A percentile compares a stretch with the other conserved stretches of the same genome.
Evolutionary conservation across 2,113 vertebrate species (phyloP).

Genomic region (Albula glossodonta): DNA sequence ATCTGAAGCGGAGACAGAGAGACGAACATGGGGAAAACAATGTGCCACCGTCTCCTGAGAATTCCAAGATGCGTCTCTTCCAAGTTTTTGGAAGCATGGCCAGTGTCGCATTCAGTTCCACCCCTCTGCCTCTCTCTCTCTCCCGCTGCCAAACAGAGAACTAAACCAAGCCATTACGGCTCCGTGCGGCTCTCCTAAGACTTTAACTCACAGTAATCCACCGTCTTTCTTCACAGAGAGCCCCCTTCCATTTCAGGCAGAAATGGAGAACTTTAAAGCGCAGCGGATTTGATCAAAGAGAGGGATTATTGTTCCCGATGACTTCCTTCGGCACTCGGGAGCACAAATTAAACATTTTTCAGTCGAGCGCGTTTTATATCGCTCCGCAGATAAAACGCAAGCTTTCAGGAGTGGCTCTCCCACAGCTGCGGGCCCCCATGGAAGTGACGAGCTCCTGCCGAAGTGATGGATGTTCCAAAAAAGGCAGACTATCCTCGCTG

Average conservation of each 20-base stretch:
- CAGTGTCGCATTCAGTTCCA: background rate
- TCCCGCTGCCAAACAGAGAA: background rate
- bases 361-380: background rate
- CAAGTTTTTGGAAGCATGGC: background rate
- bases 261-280: constrained; percentile 16
- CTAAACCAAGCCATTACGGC: background rate
- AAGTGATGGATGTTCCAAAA: background rate
- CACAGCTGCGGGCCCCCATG: background rate
- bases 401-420: background rate
- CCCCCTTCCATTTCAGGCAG: constrained; percentile 18
- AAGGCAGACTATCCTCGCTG: background rate
- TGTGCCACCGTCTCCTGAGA: background rate
- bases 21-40: background rate
- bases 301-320: constrained; percentile 28
- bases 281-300: constrained; percentile 31
- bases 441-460: background rate
- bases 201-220: constrained; percentile 6
- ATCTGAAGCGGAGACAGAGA: background rate
- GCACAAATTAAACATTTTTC: constrained; percentile 28
- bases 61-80: background rate
- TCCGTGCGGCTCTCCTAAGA: background rate
- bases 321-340: constrained; percentile 14
- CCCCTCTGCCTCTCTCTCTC: background rate
- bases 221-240: constrained; percentile 1
- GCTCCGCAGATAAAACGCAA: constrained; percentile 1